Base-by-base conservation (phyloP, 2,797 vertebrate species). In the Sebastes kiyomatsui region DNA sequence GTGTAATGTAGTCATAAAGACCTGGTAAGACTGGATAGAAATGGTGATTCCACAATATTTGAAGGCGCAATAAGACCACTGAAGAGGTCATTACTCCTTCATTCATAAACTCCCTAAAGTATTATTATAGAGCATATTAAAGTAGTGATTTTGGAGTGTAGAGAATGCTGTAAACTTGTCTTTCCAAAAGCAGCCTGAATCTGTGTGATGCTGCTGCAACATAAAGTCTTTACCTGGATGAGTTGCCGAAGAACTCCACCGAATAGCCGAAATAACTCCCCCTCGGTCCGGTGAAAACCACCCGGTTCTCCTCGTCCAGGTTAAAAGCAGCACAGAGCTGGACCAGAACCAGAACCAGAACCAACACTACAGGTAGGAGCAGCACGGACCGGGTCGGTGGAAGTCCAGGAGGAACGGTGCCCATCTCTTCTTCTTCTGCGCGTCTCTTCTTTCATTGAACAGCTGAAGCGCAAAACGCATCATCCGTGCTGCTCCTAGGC, bases 261-360 rank as follows among this genome's bases (percentile, higher is more conserved):
- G 96, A 96, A 80, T 96, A 97, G 23, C 97, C 96, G 75, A 97
- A 97, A 16, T 96, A 93, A 93, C 96, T 97, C 4, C 95, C 94
- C 6, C n/a, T 86, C 8, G 96, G 92, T 85, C 97, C 96, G 1
- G 84, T 82, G 87, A 96, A 96, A 32, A 93, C 91, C 0, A 89
- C 87, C 16, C 95, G 95, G n/a, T 80, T 79, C 90, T 96, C 93
- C 27, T 92, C 71, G 86, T 97, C 96, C 85, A 97, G 55, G 81
- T 97, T 97, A 92, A 97, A 97, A 38, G 94, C 94, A 66, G 86
- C 73, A 75, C 93, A 92, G 3, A 92, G 76, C 66, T 89, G 90
- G 14, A 87, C 18, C 55, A 90, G 4, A 12, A 80, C 8, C 82
- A 62, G 33, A 42, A 87, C 14, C 58, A 90, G 4, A 12, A 80